These are phyloP conservation scores for Carassius auratus DNA, from an alignment of 2,113 vertebrate genomes.

Conservation along the genomic window DNA sequence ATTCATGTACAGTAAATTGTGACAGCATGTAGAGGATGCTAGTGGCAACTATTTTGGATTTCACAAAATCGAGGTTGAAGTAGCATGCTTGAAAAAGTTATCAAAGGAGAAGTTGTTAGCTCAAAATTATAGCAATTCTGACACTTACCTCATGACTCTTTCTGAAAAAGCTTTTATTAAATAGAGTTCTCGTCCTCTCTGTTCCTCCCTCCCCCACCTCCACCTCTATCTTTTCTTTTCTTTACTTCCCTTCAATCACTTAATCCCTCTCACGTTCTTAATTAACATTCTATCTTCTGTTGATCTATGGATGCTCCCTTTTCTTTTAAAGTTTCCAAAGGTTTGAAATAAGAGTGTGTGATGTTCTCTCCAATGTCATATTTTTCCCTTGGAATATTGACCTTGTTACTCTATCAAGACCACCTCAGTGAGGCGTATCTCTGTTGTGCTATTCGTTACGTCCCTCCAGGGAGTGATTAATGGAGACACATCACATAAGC, in stretches of 20 bases:
- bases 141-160: not conserved
- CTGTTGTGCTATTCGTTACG: not conserved
- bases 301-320: not conserved
- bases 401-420: not conserved
- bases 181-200: not conserved
- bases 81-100: not conserved
- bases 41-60: not conserved
- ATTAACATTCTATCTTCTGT: not conserved
- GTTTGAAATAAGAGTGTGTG: not conserved
- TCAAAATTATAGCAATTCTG: not conserved
- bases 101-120: not conserved
- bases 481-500: not conserved
- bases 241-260: not conserved
- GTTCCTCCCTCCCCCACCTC: not conserved
- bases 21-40: not conserved
- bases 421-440: not conserved
- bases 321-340: not conserved
- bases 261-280: not conserved
- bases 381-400: not conserved
- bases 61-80: not conserved
- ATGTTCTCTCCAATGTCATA: not conserved
- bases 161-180: not conserved
- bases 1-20: too few relatives aligned
- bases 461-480: not conserved
- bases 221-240: not conserved